Base-by-base conservation (phyloP, 2,888 invertebrate genomes). In the Perizoma affinitatum region DNA sequence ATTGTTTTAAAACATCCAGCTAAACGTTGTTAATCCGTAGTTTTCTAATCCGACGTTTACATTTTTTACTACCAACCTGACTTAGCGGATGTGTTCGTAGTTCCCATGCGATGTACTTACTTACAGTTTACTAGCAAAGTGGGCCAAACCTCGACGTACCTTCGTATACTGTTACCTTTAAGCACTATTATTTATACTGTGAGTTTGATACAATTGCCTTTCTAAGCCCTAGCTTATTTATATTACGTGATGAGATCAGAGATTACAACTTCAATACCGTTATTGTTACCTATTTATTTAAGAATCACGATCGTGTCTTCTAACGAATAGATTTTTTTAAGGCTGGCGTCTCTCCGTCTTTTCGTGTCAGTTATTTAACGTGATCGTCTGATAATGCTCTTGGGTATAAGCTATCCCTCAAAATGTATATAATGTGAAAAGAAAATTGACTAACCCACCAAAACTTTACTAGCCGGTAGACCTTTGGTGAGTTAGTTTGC, bases 161-260 rank as follows among this genome's bases (percentile, higher is more conserved):
- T 73, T 67, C 70, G 67, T 76, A 76, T 83, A 84, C 81, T 82
- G 83, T 87, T 82, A 80, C 84, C 80, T 79, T 53, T 33, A 35
- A 38, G 34, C 34, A 58, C 58, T 63, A 36, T 9, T 45, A 42
- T 52, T 53, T 58, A 58, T 48, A 40, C 63, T 63, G 63, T 52
- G 41, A 4, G 42, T 51, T 75, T 82, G 79, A 80, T 80, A 81
- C 84, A 80, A 78, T 79, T 76, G 77, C 84, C 86, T 87, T 87
- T 87, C 86, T 84, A 86, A 63, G 66, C 67, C 59, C 61, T 67
- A 61, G 57, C 77, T 7, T 73, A 73, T 78, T 75, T 75, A 72
- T 68, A 64, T 68, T 61, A 62, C 65, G 65, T 68, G 74, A 73
- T 72, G 69, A 74, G 76, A 75, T 78, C 73, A 71, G 65, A 73